Evolutionary conservation across 2,888 invertebrate species (phyloP).

Genomic region (Adelphocoris suturalis): DNA sequence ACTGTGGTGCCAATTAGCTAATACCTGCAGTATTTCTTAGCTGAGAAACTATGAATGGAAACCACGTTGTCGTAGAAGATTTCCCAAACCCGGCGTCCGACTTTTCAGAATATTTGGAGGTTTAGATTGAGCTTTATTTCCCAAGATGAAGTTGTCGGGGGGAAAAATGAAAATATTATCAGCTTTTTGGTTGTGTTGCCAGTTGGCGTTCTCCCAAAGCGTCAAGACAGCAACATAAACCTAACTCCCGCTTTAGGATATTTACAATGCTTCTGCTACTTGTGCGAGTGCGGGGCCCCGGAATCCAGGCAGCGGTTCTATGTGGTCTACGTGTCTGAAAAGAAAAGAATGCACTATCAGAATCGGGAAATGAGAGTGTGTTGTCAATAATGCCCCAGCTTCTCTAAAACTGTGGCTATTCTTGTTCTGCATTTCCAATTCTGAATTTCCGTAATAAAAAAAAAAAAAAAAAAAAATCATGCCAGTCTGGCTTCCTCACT

Average conservation of each 20-base stretch:
- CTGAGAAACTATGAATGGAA: no score
- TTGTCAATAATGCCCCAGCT: no score
- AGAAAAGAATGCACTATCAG: no score
- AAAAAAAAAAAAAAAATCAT: no score
- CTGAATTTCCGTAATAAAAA: no score
- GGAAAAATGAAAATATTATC: slow-evolving; percentile 69
- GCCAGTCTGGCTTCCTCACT: no score
- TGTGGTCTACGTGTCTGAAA: no score
- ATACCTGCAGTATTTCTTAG: no score
- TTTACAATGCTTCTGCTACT: slow-evolving; percentile 61
- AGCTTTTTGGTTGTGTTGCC: slow-evolving; percentile 69
- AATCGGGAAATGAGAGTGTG: no score
- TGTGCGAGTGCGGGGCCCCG: neutral
- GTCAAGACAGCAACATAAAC: slow-evolving; percentile 67
- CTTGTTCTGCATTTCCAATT: no score
- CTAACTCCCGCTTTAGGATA: slow-evolving; percentile 59
- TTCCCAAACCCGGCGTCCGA: slow-evolving; percentile 2
- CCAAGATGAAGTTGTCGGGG: slow-evolving; percentile 55
- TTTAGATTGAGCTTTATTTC: slow-evolving; percentile 64
- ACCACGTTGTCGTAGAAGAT: neutral
- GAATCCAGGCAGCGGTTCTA: neutral
- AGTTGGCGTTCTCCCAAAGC: slow-evolving; percentile 68
- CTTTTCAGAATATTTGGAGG: slow-evolving; percentile 18
- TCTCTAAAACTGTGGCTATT: no score
- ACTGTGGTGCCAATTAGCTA: no score